Base-by-base conservation (phyloP, 2,113 vertebrate genomes). In the Pardalotus punctatus region DNA sequence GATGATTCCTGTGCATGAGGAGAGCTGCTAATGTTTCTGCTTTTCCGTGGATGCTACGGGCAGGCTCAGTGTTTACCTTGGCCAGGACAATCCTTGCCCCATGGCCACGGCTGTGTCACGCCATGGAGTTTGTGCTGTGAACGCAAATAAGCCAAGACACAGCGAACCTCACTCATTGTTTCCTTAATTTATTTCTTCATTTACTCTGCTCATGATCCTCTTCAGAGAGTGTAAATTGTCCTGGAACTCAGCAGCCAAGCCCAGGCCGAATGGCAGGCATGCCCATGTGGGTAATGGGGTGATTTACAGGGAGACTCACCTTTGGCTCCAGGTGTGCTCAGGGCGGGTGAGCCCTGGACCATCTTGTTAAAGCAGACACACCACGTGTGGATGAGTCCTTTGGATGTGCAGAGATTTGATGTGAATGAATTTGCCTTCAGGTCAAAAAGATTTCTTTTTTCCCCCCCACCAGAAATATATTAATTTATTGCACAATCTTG, bases 41-140 rank as follows among this genome's bases (percentile, higher is more conserved):
- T 80, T 93, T 57, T 1, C 40, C n/a, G 2, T 0, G 60, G 71
- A 7, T 69, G 36, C 27, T 35, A 21, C 36, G 36, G 91, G 45
- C 45, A 77, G 65, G 20, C 10, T 85, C 19, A 31, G 57, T 40
- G 45, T 65, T 86, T 65, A 2, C 20, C 3, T 0, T 57, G 40
- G 14, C 54, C 86, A 45, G 24, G 5, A 10, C 11, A 65, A 60
- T 69, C 16, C 42, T 72, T 47, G 6, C 38, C 21, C 40, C 17
- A 1, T 0, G 14, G 48, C 43, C 43, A n/a, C 0, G 4, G 38
- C 7, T 38, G 4, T 11, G 43, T 21, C 38, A 29, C 0, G 0
- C 19, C 8, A 2, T 33, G 10, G 72, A 66, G 42, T 78, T 77
- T 66, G 4, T 42, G 1, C 58, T 35, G 25, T 11, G 60, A 66